phyloP scores from a whole-genome alignment of 2,888 invertebrate genomes.

The Erannis defoliaria region DNA sequence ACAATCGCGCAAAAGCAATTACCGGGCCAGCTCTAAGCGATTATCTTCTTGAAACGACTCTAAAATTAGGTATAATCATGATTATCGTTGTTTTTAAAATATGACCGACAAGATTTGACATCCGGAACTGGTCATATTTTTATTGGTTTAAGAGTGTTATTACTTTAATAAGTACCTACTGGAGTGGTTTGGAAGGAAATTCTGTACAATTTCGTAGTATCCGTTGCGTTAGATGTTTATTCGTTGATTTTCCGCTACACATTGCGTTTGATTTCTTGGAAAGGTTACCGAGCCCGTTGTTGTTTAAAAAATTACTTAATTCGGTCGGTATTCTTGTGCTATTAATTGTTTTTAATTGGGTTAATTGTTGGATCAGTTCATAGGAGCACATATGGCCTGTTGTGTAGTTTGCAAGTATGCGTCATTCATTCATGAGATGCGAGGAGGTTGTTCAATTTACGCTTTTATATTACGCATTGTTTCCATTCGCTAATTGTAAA shows the following conservation, averaged over 20 bases:
- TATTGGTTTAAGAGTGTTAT: constrained; percentile 60
- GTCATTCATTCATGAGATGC: constrained; percentile 50
- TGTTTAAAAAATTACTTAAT: constrained; percentile 50
- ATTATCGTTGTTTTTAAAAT: constrained; percentile 80
- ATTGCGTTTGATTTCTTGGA: constrained; percentile 49
- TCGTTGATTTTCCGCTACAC: constrained; percentile 50
- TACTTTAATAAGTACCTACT: constrained; percentile 53
- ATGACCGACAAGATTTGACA: constrained; percentile 73
- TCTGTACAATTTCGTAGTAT: constrained; percentile 56
- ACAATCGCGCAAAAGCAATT: constrained; percentile 65
- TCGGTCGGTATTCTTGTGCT: constrained; percentile 54
- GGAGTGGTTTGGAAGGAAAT: constrained; percentile 57
- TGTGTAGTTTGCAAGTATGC: constrained; percentile 51
- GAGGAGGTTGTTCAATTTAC: constrained; percentile 38
- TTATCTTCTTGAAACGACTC: constrained; percentile 78
- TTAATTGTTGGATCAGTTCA: constrained; percentile 75
- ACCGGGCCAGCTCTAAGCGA: constrained; percentile 69
- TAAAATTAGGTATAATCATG: constrained; percentile 82
- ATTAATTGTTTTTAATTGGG: constrained; percentile 69
- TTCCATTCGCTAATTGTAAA: constrained; percentile 37
- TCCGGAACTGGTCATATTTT: constrained; percentile 72
- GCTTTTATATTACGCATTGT: constrained; percentile 43
- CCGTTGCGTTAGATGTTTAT: constrained; percentile 53
- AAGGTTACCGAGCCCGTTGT: constrained; percentile 51
- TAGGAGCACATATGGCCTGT: constrained; percentile 56